phyloP scores from a whole-genome alignment of 1,140 invertebrate species.

The Pantala flavescens region DNA sequence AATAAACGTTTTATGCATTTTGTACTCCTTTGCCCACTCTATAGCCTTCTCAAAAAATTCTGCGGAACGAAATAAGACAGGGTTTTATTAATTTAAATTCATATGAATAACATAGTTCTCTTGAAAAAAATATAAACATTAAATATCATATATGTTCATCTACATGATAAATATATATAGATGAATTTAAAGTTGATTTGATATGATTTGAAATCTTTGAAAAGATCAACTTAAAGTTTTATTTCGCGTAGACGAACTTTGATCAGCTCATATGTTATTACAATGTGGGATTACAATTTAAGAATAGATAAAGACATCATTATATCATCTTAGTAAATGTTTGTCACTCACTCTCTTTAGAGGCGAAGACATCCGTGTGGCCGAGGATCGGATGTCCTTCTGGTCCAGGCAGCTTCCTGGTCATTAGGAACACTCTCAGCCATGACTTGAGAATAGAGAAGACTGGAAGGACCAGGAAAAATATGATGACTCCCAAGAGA shows the following conservation, averaged over 20 bases:
- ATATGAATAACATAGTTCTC: neutral
- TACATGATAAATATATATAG: neutral
- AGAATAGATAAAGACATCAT: no score
- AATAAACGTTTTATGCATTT: neutral
- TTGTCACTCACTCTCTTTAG: constrained; percentile 20
- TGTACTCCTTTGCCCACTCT: constrained; percentile 2
- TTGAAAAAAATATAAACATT: neutral
- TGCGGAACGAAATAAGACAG: neutral
- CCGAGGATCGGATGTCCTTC: constrained; percentile 19
- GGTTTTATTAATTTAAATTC: neutral
- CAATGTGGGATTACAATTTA: no score
- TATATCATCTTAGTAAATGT: neutral
- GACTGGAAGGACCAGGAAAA: neutral
- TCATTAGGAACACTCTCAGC: constrained; percentile 19
- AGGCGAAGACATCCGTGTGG: constrained; percentile 19
- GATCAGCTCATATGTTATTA: no score
- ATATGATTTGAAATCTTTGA: constrained; percentile 14
- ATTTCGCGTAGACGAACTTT: constrained; percentile 16
- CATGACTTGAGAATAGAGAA: constrained; percentile 13
- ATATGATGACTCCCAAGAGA: neutral
- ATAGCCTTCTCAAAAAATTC: constrained; percentile 3
- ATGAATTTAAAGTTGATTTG: neutral
- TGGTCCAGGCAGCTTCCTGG: constrained; percentile 19
- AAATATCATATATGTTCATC: neutral
- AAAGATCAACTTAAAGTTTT: constrained; percentile 17